Conservation (phyloP, 1,140 invertebrate species). For the Vanessa tameamea region DNA sequence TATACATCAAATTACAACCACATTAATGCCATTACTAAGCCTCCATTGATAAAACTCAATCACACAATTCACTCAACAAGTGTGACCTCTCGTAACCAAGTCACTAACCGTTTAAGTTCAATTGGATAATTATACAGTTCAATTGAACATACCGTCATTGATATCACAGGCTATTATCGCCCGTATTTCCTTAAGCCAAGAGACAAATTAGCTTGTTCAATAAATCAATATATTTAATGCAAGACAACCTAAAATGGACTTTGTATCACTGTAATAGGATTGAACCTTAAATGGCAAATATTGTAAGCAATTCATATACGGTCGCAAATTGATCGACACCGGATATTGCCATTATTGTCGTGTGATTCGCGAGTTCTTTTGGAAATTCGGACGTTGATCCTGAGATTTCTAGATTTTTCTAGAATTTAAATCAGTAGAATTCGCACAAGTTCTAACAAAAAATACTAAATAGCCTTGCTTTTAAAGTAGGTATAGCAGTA, state of each 20-base stretch:
- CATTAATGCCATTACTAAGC: slow-evolving; percentile 12
- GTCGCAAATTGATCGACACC: slow-evolving; percentile 46
- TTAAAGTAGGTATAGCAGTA: no score
- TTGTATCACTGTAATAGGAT: slow-evolving; percentile 5
- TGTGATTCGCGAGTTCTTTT: slow-evolving; percentile 42
- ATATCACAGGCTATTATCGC: slow-evolving; percentile 2
- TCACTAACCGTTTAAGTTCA: slow-evolving; percentile 44
- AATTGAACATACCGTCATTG: background rate
- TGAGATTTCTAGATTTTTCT: background rate
- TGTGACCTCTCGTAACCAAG: slow-evolving; percentile 39
- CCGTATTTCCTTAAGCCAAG: slow-evolving; percentile 12
- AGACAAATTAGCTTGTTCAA: slow-evolving; percentile 1
- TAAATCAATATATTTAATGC: background rate
- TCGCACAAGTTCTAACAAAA: no score
- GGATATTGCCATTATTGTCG: slow-evolving; percentile 46
- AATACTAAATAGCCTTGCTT: no score
- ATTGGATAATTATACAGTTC: slow-evolving; percentile 38
- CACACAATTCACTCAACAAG: slow-evolving; percentile 44
- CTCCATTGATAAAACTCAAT: slow-evolving; percentile 35
- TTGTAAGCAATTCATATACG: background rate
- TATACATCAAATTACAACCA: background rate
- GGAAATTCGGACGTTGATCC: slow-evolving; percentile 24
- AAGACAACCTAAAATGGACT: background rate
- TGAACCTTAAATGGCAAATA: background rate
- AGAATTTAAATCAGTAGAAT: background rate